Conservation (phyloP, 1,140 invertebrate species). For the Grapholita molesta region DNA sequence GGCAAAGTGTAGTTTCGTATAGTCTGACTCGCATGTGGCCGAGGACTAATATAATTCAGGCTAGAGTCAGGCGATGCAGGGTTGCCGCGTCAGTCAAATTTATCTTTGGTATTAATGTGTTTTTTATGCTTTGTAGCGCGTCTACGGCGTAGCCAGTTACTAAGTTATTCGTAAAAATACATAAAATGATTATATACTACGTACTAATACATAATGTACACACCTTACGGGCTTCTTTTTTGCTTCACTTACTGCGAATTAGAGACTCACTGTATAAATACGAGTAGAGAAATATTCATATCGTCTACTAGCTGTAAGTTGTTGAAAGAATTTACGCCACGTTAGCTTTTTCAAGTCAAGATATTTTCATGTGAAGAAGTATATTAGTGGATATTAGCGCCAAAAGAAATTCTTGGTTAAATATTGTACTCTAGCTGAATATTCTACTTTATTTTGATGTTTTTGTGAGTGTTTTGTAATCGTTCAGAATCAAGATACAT, state of each 20-base stretch:
- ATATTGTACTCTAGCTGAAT: too few relatives aligned
- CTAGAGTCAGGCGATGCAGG: neutral
- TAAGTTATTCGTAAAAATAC: neutral
- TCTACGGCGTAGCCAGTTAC: neutral
- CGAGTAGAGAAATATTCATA: neutral
- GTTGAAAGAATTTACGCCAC: neutral
- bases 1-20: neutral
- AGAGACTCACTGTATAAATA: neutral
- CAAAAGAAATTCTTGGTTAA: neutral
- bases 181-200: neutral
- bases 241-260: neutral
- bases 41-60: slow-evolving; percentile 11
- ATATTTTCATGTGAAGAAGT: neutral
- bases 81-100: neutral
- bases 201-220: neutral
- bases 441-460: too few relatives aligned
- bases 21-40: neutral
- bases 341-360: neutral
- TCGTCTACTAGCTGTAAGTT: neutral
- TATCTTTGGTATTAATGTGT: neutral
- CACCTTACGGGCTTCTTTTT: too few relatives aligned
- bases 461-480: too few relatives aligned
- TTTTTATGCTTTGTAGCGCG: neutral
- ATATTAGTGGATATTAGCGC: neutral
- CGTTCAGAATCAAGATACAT: too few relatives aligned